A percentile compares a stretch with the other conserved stretches of the same genome.
These are phyloP conservation scores for Pseudococcus jackbeardsleyi DNA, from an alignment of 2,888 invertebrate species.

Conservation along the genomic window DNA sequence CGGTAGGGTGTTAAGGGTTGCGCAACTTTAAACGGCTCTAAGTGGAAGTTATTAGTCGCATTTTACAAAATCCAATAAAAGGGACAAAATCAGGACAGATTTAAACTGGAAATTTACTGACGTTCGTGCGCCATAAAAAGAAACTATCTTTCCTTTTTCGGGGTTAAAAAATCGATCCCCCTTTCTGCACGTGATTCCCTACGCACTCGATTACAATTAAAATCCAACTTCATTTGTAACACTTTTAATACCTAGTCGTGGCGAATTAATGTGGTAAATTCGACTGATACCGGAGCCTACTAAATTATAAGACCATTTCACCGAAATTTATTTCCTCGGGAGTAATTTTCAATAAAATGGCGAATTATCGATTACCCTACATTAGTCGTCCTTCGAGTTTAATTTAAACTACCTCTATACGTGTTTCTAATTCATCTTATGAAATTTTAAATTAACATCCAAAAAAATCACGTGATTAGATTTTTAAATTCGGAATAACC, in stretches of 20 bases:
- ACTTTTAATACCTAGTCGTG: background rate
- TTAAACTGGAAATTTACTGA: slow-evolving; percentile 55
- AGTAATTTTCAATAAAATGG: background rate
- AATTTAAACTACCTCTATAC: background rate
- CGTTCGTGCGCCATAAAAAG: slow-evolving; percentile 39
- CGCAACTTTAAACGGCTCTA: slow-evolving; percentile 45
- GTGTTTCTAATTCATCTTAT: slow-evolving; percentile 1
- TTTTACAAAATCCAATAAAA: slow-evolving; percentile 63
- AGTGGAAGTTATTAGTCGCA: slow-evolving; percentile 62
- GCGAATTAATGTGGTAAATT: background rate
- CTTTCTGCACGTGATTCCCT: background rate
- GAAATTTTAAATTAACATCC: slow-evolving; percentile 34
- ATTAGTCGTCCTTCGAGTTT: background rate
- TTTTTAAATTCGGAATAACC: background rate
- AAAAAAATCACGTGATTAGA: slow-evolving; percentile 30
- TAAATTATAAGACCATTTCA: background rate
- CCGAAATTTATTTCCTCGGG: background rate
- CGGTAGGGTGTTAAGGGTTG: slow-evolving; percentile 60
- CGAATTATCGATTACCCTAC: background rate
- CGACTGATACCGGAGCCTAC: background rate
- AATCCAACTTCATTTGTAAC: background rate
- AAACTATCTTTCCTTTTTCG: background rate
- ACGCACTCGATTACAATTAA: background rate
- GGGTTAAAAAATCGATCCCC: background rate
- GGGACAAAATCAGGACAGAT: slow-evolving; percentile 63